phyloP scores from a whole-genome alignment of 23 tunicate genomes.

The Halocynthia roretzi region DNA sequence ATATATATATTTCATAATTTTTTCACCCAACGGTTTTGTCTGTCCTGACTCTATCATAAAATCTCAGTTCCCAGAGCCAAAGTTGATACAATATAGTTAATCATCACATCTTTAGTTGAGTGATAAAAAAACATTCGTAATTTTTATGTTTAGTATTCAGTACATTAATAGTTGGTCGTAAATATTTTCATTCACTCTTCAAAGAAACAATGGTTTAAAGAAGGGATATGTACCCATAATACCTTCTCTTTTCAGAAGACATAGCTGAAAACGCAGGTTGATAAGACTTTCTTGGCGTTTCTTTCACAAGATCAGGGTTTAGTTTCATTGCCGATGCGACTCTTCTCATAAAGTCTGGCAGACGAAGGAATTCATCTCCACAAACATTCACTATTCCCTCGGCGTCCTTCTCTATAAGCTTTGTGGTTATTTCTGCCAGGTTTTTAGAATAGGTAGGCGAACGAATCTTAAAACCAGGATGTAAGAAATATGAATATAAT shows the following conservation, averaged over 20 bases:
- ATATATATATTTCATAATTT: too few relatives aligned
- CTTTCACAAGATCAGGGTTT: neutral
- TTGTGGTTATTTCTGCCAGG: neutral
- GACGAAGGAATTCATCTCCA: neutral
- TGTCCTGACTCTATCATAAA: too few relatives aligned
- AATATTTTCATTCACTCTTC: too few relatives aligned
- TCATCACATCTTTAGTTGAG: neutral
- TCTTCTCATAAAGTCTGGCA: neutral
- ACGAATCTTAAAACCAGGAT: neutral
- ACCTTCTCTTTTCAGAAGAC: slow-evolving; percentile 11
- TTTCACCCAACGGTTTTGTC: too few relatives aligned
- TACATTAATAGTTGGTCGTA: too few relatives aligned
- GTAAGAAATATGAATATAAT: neutral
- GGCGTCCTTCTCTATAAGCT: neutral
- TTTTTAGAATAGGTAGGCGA: slow-evolving; percentile 1
- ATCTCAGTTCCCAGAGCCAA: too few relatives aligned
- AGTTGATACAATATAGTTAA: too few relatives aligned
- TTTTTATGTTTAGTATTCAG: too few relatives aligned
- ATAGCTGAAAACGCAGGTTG: slow-evolving; percentile 1
- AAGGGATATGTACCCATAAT: neutral
- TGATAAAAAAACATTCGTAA: neutral
- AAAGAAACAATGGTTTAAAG: neutral
- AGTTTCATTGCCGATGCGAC: neutral
- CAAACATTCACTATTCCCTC: slow-evolving; percentile 6
- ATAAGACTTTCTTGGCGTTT: neutral